Percentiles rank a stretch among this genome's conserved stretches.
Evolutionary conservation across 1,140 invertebrate species (phyloP).

Genomic region (Holcopasites calliopsidis): DNA sequence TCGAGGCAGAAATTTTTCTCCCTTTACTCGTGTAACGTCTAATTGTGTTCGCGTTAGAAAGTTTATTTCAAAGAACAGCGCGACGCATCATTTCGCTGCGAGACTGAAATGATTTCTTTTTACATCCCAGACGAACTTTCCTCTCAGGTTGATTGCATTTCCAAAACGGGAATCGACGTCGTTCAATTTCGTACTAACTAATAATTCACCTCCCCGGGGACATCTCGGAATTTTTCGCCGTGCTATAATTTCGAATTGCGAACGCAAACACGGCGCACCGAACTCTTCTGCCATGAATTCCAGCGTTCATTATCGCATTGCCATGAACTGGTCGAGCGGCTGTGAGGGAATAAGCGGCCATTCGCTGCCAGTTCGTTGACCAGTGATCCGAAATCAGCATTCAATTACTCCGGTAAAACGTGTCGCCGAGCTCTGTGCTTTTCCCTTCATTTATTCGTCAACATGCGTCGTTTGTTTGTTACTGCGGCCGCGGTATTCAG

Average conservation of each 20-base stretch:
- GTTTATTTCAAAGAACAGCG: too few relatives aligned
- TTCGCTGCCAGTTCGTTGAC: slow-evolving; percentile 49
- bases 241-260: slow-evolving; percentile 22
- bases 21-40: too few relatives aligned
- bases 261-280: slow-evolving; percentile 34
- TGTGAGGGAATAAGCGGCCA: slow-evolving; percentile 4
- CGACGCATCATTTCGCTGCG: too few relatives aligned
- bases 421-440: neutral
- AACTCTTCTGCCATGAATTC: slow-evolving; percentile 6
- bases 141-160: too few relatives aligned
- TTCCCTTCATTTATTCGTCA: neutral
- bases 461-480: neutral
- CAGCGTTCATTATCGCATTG: slow-evolving; percentile 52
- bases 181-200: neutral
- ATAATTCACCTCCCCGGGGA: neutral
- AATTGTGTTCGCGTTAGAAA: too few relatives aligned
- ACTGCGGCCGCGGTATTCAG: too few relatives aligned
- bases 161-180: neutral
- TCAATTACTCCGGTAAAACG: slow-evolving; percentile 19
- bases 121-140: too few relatives aligned
- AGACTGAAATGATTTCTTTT: too few relatives aligned
- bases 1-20: neutral
- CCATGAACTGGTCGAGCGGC: slow-evolving; percentile 37
- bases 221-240: slow-evolving; percentile 18
- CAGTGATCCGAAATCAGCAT: slow-evolving; percentile 25